phyloP scores from a whole-genome alignment of 1,140 invertebrate species.

The Calycopis cecrops region DNA sequence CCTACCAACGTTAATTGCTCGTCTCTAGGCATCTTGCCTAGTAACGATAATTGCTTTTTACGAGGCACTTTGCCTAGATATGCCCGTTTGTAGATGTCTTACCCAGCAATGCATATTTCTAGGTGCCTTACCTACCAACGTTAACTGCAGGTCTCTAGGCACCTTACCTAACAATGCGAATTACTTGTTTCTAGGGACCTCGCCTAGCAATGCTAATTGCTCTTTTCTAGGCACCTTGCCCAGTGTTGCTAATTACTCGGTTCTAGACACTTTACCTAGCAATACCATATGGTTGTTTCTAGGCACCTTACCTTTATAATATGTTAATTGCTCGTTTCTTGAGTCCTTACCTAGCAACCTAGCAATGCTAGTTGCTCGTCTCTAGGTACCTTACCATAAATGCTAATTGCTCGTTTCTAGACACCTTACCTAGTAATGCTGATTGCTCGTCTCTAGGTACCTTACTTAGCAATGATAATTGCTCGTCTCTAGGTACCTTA shows the following conservation, averaged over 20 bases:
- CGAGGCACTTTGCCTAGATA: too few species aligned
- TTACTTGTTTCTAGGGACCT: too few species aligned
- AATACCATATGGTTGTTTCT: slow-evolving; percentile 1
- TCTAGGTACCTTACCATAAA: neutral
- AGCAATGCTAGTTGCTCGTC: neutral
- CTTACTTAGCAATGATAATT: neutral
- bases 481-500: too few species aligned
- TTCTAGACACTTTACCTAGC: neutral
- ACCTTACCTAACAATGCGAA: neutral
- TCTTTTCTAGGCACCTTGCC: too few species aligned
- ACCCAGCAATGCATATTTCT: neutral
- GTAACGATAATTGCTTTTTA: too few species aligned
- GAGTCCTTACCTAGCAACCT: neutral
- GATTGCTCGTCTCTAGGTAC: slow-evolving; percentile 2
- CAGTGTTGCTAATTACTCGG: too few species aligned
- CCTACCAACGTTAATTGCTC: slow-evolving; percentile 1
- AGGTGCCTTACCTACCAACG: neutral
- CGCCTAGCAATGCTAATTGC: too few species aligned
- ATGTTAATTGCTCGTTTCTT: too few species aligned
- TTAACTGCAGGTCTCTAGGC: neutral
- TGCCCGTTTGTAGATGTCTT: too few species aligned
- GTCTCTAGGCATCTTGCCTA: neutral
- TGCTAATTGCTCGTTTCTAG: too few species aligned
- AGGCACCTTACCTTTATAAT: too few species aligned
- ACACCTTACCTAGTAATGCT: neutral